phyloP scores from a whole-genome alignment of 2,888 invertebrate species.

The Coleophora flavipennella region DNA sequence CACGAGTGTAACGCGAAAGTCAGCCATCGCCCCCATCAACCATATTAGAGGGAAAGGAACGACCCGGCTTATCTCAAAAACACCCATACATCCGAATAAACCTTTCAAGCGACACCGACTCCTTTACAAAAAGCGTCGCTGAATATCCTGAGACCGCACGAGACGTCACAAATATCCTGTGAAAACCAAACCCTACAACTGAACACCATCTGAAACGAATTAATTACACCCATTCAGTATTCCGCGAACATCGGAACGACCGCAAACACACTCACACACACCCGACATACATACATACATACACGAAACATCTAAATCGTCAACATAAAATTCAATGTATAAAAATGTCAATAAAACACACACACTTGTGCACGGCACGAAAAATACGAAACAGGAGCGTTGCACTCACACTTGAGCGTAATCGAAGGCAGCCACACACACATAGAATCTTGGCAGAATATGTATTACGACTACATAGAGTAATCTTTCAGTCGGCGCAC shows the following conservation, averaged over 20 bases:
- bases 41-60: too few species aligned
- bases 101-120: too few species aligned
- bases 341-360: conserved; percentile 67
- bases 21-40: too few species aligned
- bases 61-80: too few species aligned
- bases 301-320: conserved; percentile 51
- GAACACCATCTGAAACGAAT: conserved; percentile 49
- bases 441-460: conserved; percentile 41
- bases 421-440: conserved; percentile 27
- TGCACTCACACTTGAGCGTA: conserved; percentile 20
- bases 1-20: too few species aligned
- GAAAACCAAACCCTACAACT: conserved; percentile 4
- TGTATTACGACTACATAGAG: conserved; percentile 53
- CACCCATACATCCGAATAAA: too few species aligned
- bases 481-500: conserved; percentile 54
- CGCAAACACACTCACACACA: conserved; percentile 45
- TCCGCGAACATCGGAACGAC: conserved; percentile 51
- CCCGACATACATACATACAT: conserved; percentile 19
- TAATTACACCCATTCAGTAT: conserved; percentile 62
- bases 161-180: background rate
- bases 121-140: too few species aligned
- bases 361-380: conserved; percentile 23
- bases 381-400: conserved; percentile 30
- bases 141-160: background rate
- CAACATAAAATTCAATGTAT: conserved; percentile 67